phyloP scores from a whole-genome alignment of 2,113 vertebrate species.

The Athene noctua region DNA sequence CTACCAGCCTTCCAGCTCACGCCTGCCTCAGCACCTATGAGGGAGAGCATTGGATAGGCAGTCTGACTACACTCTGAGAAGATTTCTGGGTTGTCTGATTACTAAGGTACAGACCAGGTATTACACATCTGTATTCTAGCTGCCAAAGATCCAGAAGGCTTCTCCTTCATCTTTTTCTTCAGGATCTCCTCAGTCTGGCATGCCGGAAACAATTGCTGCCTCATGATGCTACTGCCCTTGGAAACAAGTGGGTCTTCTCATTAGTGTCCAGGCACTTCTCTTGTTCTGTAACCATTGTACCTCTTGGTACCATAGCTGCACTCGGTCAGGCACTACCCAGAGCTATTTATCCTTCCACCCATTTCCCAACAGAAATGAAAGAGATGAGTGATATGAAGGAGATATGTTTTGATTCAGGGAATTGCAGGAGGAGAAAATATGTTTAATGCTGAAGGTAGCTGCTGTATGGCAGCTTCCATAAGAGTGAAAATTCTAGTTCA shows the following conservation, averaged over 20 bases:
- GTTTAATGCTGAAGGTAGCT: neutral
- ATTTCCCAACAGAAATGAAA: neutral
- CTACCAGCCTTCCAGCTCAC: neutral
- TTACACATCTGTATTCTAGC: neutral
- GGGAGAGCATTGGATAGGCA: neutral
- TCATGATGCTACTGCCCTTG: neutral
- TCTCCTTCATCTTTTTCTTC: neutral
- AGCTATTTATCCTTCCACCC: neutral
- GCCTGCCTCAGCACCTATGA: neutral
- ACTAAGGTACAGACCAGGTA: neutral
- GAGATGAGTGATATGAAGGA: neutral
- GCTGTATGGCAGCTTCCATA: neutral
- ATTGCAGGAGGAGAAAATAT: neutral
- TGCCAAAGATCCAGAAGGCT: neutral
- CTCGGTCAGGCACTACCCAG: neutral
- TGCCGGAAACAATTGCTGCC: neutral
- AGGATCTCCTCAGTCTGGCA: neutral
- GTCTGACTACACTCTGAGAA: neutral
- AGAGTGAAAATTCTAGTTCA: neutral
- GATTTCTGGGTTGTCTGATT: neutral
- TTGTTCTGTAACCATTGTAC: neutral
- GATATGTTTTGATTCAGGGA: neutral
- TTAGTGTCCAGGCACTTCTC: neutral
- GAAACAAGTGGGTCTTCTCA: neutral
- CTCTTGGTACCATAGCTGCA: neutral